Base-by-base conservation (phyloP, 2,797 vertebrate genomes). In the Psittacula echo region DNA sequence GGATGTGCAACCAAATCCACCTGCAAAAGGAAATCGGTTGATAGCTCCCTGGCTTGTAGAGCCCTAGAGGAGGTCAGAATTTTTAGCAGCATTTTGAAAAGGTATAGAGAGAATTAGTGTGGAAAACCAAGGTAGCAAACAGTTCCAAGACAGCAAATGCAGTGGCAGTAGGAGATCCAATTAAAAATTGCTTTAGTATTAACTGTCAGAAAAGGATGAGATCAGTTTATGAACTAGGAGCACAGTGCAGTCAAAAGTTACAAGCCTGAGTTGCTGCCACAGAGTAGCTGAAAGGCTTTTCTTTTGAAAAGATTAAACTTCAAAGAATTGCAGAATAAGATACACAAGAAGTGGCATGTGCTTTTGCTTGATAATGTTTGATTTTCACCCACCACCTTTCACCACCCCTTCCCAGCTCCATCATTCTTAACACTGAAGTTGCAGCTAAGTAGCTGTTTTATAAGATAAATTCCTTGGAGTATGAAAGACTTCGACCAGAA, bases 271-370 rank as follows among this genome's bases (percentile, higher is more conserved):
- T 94, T 96, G 91, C 96, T 96, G 92, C 96, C 97, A 95, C 91
- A 93, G 95, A 97, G 95, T 89, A 97, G 95, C 97, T 97, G 93
- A 97, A 96, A 96, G 66, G 97, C 95, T 97, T 97, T 97, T 95
- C 96, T 93, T 96, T 95, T 48, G 34, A 89, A 96, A 96, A 97
- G 97, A 97, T 97, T 97, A 97, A 97, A 97, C 97, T 97, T 97
- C 97, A 97, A 97, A 97, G 97, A 97, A 97, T 89, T 72, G 80
- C 74, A 91, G 95, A 96, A 92, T 95, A 89, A 97, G 91, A 97
- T 96, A 96, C 95, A 93, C 97, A 96, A 95, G 92, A 96, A 94
- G 78, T 94, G 95, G 96, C 95, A 75, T 92, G 89, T 93, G 97
- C 94, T 96, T 96, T 95, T 87, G 64, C 95, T 95, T 62, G 87